Base-by-base conservation (phyloP, 2,113 vertebrate genomes). In the Anoplopoma fimbria region DNA sequence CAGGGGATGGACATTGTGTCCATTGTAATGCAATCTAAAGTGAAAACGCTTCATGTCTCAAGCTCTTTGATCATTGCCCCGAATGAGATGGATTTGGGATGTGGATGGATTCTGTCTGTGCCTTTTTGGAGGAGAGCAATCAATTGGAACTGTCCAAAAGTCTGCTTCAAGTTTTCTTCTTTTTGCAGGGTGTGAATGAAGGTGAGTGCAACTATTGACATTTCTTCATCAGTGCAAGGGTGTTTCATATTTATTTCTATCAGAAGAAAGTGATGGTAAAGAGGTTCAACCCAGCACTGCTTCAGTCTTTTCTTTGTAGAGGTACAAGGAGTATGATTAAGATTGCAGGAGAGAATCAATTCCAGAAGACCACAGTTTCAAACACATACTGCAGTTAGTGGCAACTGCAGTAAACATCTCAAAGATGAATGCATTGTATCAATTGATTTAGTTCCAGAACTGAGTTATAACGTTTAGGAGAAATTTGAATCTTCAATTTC, bases 291-390 rank as follows among this genome's bases (percentile, higher is more conserved):
- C 0, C 2, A 36, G 13, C 65, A 36, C 51, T 34, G 17, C 0
- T 49, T 63, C 36, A 53, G 8, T 21, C 21, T 33, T 68, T 73
- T 70, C 6, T 17, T 67, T 74, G 34, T 2, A 77, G 47, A 68
- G 0, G 55, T 10, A 33, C 25, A 29, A 31, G 29, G 14, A 69
- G 25, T 65, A 79, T 40, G 36, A 79, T 25, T 17, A 51, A 74
- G 33, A 69, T 17, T 57, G 15, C 0, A 1, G 45, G 23, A 61
- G 42, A 38, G 17, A 78, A 27, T 85, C 63, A 65, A 69, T 84
- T 62, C 25, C 6, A 60, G 38, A 2, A 12, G 23, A 36, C 25
- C 12, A 12, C 25, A 13, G 31, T 80, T 62, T 77, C 23, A 61
- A 36, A 70, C 27, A 23, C 5, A 33, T 53, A 14, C 57, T 62